phyloP scores from a whole-genome alignment of 2,797 vertebrate species.

The Anisognathus igniventris region DNA sequence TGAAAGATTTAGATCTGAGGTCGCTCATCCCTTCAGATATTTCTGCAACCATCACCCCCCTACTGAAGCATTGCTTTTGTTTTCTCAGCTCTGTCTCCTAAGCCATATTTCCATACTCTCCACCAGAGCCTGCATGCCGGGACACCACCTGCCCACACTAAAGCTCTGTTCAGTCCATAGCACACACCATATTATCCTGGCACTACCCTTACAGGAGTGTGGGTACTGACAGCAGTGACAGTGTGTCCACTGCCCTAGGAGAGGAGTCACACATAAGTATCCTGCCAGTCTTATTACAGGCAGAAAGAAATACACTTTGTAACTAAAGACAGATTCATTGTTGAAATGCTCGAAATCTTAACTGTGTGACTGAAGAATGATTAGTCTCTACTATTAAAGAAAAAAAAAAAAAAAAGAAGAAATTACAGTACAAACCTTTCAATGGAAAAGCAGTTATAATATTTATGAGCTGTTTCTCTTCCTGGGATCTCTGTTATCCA shows the following conservation, averaged over 20 bases:
- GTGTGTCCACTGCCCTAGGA: fast-evolving
- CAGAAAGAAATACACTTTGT: fast-evolving
- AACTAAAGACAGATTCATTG: background rate
- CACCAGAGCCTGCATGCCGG: background rate
- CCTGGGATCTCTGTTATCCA: background rate
- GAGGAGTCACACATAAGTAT: background rate
- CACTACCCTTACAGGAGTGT: background rate
- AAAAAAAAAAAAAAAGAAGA: background rate
- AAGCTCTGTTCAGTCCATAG: background rate
- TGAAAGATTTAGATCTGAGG: background rate
- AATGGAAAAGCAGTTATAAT: background rate
- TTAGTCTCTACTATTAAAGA: background rate
- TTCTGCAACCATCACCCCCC: background rate
- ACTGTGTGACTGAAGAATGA: background rate
- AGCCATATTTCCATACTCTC: background rate
- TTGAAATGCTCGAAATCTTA: background rate
- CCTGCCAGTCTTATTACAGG: background rate
- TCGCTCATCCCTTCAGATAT: background rate
- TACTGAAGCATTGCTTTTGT: background rate
- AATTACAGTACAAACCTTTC: background rate
- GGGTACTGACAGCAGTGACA: background rate
- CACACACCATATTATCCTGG: fast-evolving
- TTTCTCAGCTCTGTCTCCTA: background rate
- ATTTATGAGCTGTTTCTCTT: background rate
- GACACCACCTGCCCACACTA: background rate